These are phyloP conservation scores for Aramus guarauna DNA, from an alignment of 2,113 vertebrate genomes.

Conservation along the genomic window DNA sequence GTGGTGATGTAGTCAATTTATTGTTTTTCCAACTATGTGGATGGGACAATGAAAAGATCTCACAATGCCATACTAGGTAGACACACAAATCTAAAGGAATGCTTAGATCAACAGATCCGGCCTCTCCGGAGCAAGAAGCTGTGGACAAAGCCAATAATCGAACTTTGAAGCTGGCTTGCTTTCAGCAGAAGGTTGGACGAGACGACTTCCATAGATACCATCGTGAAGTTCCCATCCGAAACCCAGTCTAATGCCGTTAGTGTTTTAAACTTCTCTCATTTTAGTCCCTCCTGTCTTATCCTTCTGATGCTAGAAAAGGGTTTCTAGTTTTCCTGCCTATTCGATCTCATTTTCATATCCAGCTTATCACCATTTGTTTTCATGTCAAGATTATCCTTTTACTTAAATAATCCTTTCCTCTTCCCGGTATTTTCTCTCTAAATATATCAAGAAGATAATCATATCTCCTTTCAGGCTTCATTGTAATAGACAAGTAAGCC, in stretches of 20 bases:
- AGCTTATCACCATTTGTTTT: neutral
- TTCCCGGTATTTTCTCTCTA: neutral
- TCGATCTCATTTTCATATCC: neutral
- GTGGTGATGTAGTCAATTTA: neutral
- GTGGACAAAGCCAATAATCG: neutral
- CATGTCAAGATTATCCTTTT: neutral
- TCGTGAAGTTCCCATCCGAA: neutral
- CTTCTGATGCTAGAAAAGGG: neutral
- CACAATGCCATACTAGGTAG: neutral
- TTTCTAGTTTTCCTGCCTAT: neutral
- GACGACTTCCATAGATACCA: neutral
- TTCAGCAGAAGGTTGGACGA: neutral
- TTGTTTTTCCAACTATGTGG: neutral
- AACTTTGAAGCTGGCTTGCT: neutral
- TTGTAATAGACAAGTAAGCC: neutral
- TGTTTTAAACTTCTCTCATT: neutral
- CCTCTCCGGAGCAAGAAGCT: neutral
- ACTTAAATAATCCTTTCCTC: neutral
- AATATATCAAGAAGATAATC: neutral
- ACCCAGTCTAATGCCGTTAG: neutral
- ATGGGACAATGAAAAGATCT: neutral
- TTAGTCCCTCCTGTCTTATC: neutral
- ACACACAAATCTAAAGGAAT: fast-evolving
- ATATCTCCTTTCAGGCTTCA: neutral
- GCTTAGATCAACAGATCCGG: neutral